Evolutionary conservation across 1,140 invertebrate genomes (phyloP), one percentile per base, ranked within the genome.

Genomic region (Heliothis virescens): DNA sequence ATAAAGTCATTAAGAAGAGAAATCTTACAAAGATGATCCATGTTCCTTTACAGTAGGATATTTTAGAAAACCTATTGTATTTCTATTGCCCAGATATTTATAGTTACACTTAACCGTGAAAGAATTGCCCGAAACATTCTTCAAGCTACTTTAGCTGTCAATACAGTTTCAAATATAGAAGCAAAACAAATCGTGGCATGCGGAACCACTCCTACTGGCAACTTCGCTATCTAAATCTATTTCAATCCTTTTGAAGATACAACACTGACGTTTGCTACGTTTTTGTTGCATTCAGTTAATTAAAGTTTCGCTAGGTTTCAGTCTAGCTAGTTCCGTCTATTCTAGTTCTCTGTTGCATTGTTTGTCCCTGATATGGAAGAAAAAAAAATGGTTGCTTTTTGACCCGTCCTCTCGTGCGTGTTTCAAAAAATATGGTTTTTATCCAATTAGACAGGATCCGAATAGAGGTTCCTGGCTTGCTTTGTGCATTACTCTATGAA

Each of bases 201-300:
- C 48, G 67, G 67, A 71, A 71, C 67, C 65, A 41, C 15, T 16
- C 62, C 2, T 15, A n/a, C 34, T 9, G 26, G 7, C 16, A 53
- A 16, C 21, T 53, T 16, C 9, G 18, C 21, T 29, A 29, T n/a
- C 48, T 53, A 29, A 26, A 29, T 29, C 67, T 52, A 53, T 71
- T 71, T 52, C 67, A 71, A 50, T 71, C 48, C 67, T 50, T 71
- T 71, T 53, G 48, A 71, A 53, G 48, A 71, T 71, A 29, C 48
- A 26, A 62, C n/a, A 67, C 18, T 71, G 67, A 53, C 67, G 48
- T 41, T 71, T 52, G 67, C 29, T 10, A 34, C 65, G 62, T 48
- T 67, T 67, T 67, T 67, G 63, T 11, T 50, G 48, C 67, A 26
- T 53, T 71, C 21, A 52, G 67, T 71, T 71, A 71, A 71, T 71